These are phyloP conservation scores for Centruroides sculpturatus DNA, from an alignment of 1,140 invertebrate species.

Conservation along the genomic window DNA sequence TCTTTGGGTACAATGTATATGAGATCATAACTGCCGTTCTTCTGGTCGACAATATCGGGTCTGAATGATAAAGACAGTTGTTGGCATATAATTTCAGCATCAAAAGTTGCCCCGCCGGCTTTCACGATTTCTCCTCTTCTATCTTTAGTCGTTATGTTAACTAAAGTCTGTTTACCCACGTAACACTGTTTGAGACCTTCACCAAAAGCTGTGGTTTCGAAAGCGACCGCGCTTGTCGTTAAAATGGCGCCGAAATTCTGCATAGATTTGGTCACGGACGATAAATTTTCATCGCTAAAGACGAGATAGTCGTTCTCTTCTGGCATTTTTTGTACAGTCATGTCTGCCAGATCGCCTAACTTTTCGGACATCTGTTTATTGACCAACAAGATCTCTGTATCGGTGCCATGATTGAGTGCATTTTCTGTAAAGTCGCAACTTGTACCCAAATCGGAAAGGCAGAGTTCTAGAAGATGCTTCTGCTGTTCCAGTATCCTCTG, in stretches of 20 bases:
- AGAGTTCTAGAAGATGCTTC: conserved; percentile 28
- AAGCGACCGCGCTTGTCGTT: conserved; percentile 32
- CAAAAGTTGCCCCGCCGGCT: conserved; percentile 20
- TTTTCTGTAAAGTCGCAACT: conserved; percentile 36
- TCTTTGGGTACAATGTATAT: conserved; percentile 29
- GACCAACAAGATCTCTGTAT: conserved; percentile 37
- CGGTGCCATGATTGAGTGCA: conserved; percentile 33
- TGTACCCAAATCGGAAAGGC: conserved; percentile 31
- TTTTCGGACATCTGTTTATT: conserved; percentile 39
- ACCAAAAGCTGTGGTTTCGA: conserved; percentile 33
- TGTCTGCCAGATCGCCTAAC: conserved; percentile 31
- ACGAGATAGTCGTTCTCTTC: conserved; percentile 33
- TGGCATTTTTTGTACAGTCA: conserved; percentile 29
- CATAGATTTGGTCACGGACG: conserved; percentile 25
- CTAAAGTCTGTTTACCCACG: conserved; percentile 24
- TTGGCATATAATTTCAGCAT: conserved; percentile 14
- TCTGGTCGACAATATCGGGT: conserved; percentile 31
- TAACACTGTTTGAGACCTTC: conserved; percentile 30
- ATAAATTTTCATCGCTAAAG: conserved; percentile 27
- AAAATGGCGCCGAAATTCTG: conserved; percentile 27
- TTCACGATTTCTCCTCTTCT: conserved; percentile 29
- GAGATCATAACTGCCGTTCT: conserved; percentile 36
- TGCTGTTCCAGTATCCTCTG: conserved; percentile 31
- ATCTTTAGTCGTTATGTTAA: conserved; percentile 33
- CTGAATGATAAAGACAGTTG: conserved; percentile 14